Evolutionary conservation across 2,797 vertebrate species (phyloP).

Genomic region (Tadarida brasiliensis): DNA sequence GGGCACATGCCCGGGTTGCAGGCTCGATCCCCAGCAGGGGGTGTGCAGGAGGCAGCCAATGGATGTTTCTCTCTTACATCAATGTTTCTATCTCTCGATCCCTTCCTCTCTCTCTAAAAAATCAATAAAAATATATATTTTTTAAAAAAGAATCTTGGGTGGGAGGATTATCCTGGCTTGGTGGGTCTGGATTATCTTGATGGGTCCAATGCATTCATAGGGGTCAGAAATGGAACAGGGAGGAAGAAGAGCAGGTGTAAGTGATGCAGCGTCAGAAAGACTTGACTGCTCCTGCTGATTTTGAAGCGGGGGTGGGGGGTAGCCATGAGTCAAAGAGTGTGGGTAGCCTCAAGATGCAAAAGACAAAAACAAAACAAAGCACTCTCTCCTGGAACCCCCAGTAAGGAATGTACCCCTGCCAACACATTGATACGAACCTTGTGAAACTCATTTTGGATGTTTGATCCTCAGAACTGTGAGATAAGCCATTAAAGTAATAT

Average conservation of each 20-base stretch:
- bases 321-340: neutral
- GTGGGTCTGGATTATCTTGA: neutral
- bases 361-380: neutral
- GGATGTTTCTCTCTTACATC: too few relatives aligned
- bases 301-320: neutral
- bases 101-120: too few relatives aligned
- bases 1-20: too few relatives aligned
- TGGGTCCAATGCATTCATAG: neutral
- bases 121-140: too few relatives aligned
- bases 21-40: too few relatives aligned
- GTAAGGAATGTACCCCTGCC: neutral
- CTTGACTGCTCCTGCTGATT: neutral
- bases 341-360: neutral
- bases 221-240: neutral
- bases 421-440: neutral
- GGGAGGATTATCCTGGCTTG: neutral
- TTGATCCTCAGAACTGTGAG: neutral
- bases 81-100: too few relatives aligned
- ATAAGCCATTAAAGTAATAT: neutral
- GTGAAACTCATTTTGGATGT: neutral
- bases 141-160: neutral
- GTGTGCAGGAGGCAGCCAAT: too few relatives aligned
- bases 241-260: too few relatives aligned
- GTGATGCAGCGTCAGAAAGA: fast-evolving
- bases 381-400: neutral